These are phyloP conservation scores for Centropus bengalensis DNA, from an alignment of 2,113 vertebrate genomes.

Conservation along the genomic window DNA sequence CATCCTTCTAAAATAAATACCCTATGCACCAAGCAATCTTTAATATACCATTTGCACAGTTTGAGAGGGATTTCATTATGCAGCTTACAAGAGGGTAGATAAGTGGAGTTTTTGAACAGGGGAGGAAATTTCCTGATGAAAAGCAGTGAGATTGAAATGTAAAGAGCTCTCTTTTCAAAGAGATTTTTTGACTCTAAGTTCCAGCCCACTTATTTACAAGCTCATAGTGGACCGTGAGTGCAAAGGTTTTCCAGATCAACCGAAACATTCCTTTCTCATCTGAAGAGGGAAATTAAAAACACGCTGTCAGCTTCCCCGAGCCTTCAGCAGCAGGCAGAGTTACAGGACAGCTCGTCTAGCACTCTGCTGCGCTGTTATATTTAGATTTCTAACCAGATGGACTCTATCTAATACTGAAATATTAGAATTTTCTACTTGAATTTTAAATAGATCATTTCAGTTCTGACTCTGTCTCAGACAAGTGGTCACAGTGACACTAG, in stretches of 20 bases:
- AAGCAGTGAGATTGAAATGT: background rate
- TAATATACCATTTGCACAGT: background rate
- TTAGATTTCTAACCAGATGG: constrained; percentile 22
- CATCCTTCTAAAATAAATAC: background rate
- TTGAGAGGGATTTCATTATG: background rate
- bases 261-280: background rate
- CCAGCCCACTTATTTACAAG: background rate
- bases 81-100: background rate
- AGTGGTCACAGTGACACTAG: background rate
- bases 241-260: background rate
- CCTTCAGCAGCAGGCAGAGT: background rate
- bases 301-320: background rate
- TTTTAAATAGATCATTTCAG: background rate
- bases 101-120: background rate
- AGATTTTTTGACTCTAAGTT: background rate
- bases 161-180: background rate
- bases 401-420: background rate
- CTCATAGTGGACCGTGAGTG: background rate
- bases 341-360: background rate
- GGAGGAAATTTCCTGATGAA: background rate
- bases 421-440: background rate
- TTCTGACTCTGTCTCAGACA: background rate
- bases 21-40: background rate
- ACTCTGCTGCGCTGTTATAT: background rate
- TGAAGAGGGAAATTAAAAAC: background rate